Base-by-base conservation (phyloP, 2,113 vertebrate species). In the Sula dactylatra region DNA sequence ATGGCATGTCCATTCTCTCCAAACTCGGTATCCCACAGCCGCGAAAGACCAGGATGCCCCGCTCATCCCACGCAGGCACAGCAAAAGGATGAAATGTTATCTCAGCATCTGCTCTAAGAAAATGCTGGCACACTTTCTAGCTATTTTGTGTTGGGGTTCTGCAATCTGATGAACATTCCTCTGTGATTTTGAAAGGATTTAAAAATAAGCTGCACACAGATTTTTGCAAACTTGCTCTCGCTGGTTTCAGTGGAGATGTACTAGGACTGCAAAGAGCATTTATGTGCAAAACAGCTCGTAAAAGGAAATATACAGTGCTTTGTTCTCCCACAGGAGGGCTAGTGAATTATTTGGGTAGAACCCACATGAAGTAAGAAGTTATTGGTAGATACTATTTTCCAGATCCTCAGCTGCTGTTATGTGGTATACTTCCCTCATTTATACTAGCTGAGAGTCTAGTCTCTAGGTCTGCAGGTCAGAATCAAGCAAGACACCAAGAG, bases 271-370 rank as follows among this genome's bases (percentile, higher is more conserved):
- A 94, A 92, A 87, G 73, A 90, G 86, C 54, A 95, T 80, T 97
- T 96, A 93, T 87, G 93, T 83, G 79, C 91, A 97, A 94, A 96
- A 95, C 95, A 95, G 96, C 94, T 97, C 54, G 4, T 95, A 96
- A 96, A 95, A 97, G 88, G 82, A 91, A 95, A 95, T 91, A 94
- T 71, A 94, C 82, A 77, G 93, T 32, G 55, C 97, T 97, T 97
- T 96, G 95, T 97, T 97, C 96, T 97, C 83, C 94, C 89, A 85
- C 95, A 92, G 95, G 96, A 96, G 94, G 94, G 93, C 96, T 93
- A 78, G 96, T 38, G 91, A 97, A 77, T 86, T 97, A 82, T 96
- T 96, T 82, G 94, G 78, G 86, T 78, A 93, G 93, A 97, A 93
- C 95, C 93, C 95, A 96, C 96, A 97, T 91, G 94, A 97, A 97